phyloP scores from a whole-genome alignment of 2,797 vertebrate species.

The Sylvia borin region DNA sequence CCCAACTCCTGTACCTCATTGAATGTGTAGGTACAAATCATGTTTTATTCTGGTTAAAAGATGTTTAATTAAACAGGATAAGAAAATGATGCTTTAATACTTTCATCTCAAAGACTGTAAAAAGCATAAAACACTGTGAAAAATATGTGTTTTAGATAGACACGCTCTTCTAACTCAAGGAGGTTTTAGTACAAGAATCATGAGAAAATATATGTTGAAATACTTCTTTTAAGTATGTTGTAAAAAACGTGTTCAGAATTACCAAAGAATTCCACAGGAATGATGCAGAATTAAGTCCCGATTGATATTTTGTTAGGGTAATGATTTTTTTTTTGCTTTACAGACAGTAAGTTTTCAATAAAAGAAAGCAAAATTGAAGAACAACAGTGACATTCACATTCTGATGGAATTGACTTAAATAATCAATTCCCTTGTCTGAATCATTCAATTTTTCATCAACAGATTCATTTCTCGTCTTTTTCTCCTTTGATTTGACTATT shows the following conservation, averaged over 20 bases:
- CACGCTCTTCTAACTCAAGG: not conserved
- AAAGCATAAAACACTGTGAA: not conserved
- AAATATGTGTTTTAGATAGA: not conserved
- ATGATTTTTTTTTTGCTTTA: not conserved
- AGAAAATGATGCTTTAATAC: not conserved
- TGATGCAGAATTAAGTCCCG: not conserved
- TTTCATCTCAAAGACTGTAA: not conserved
- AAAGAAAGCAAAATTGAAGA: conserved; percentile 22
- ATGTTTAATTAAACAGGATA: not conserved
- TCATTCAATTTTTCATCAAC: conserved; percentile 45
- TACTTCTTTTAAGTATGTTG: not conserved
- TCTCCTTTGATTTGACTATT: conserved; percentile 60
- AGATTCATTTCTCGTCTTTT: conserved; percentile 8
- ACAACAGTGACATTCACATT: conserved; percentile 28
- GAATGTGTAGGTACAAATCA: not conserved
- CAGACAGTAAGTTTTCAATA: not conserved
- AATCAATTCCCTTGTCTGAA: conserved; percentile 51
- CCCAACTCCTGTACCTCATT: not conserved
- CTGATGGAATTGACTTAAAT: conserved; percentile 56
- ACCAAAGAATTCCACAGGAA: not conserved
- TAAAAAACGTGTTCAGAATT: not conserved
- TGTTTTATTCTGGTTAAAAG: not conserved
- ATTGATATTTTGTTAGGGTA: conserved; percentile 11
- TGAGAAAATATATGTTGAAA: not conserved
- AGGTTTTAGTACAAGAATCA: not conserved